Evolutionary conservation across 2,797 vertebrate species (phyloP).

Genomic region (Choloepus didactylus): DNA sequence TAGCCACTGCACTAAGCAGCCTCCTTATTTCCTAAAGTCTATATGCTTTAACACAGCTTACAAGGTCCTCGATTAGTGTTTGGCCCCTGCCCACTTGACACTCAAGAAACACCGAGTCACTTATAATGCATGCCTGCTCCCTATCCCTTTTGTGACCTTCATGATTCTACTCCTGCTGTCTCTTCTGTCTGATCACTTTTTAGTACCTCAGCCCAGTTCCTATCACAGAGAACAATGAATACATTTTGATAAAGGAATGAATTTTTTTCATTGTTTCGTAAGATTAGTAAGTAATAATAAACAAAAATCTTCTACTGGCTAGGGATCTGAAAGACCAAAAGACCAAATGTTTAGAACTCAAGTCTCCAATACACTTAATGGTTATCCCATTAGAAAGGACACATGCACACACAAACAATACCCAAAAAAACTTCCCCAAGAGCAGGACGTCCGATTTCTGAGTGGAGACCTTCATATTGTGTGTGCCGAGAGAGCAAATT

Average conservation of each 20-base stretch:
- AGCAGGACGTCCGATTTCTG: background rate
- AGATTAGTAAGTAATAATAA: background rate
- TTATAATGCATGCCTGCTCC: background rate
- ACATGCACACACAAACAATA: background rate
- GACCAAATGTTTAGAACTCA: background rate
- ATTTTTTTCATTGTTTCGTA: constrained; percentile 1
- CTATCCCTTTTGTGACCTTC: background rate
- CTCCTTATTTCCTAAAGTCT: background rate
- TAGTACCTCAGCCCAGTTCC: background rate
- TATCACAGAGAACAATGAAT: background rate
- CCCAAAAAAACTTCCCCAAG: background rate
- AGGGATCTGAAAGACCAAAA: constrained; percentile 3
- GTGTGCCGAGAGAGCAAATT: too few species aligned
- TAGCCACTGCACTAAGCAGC: background rate
- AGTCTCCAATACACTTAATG: background rate
- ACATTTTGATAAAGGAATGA: constrained; percentile 8
- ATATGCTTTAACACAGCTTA: background rate
- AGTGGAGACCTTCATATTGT: too few species aligned
- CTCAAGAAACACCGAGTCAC: background rate
- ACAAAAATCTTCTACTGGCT: background rate
- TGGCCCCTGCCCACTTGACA: background rate
- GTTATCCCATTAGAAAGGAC: background rate
- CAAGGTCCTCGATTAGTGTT: background rate
- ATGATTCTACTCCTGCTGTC: background rate
- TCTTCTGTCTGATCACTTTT: background rate